Conservation (phyloP, 2,113 vertebrate species). For the Garra rufa region DNA sequence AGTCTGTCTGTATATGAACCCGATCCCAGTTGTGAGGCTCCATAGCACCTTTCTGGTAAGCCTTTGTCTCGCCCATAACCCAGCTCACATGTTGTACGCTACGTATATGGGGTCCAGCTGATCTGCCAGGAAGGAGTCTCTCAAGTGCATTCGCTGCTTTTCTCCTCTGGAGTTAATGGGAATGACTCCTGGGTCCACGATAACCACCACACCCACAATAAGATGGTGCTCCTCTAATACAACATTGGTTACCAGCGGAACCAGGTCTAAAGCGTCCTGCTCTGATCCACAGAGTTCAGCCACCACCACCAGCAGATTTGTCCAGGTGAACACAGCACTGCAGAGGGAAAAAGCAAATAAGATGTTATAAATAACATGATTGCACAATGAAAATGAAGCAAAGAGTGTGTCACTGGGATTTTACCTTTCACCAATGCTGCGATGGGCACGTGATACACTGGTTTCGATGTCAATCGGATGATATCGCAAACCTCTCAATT, state of each 20-base stretch:
- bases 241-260: conserved; percentile 95
- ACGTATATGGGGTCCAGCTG: conserved; percentile 98
- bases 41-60: background rate
- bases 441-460: conserved; percentile 92
- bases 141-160: conserved; percentile 97
- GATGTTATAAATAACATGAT: background rate
- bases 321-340: conserved; percentile 98
- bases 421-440: conserved; percentile 98
- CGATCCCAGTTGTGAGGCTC: background rate
- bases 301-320: conserved; percentile 97
- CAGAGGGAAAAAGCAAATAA: background rate
- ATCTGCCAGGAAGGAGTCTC: conserved; percentile 96
- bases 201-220: conserved; percentile 95
- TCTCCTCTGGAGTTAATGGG: conserved; percentile 98
- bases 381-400: background rate
- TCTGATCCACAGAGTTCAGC: conserved; percentile 96
- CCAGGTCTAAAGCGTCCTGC: conserved; percentile 95
- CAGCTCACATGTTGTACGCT: conserved; percentile 95
- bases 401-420: background rate
- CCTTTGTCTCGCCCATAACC: background rate
- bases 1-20: background rate
- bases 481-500: conserved; percentile 92
- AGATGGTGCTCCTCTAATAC: conserved; percentile 98
- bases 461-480: conserved; percentile 96
- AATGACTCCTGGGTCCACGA: conserved; percentile 95